Conservation (phyloP, 2,888 invertebrate genomes). For the Apodemia mormo region DNA sequence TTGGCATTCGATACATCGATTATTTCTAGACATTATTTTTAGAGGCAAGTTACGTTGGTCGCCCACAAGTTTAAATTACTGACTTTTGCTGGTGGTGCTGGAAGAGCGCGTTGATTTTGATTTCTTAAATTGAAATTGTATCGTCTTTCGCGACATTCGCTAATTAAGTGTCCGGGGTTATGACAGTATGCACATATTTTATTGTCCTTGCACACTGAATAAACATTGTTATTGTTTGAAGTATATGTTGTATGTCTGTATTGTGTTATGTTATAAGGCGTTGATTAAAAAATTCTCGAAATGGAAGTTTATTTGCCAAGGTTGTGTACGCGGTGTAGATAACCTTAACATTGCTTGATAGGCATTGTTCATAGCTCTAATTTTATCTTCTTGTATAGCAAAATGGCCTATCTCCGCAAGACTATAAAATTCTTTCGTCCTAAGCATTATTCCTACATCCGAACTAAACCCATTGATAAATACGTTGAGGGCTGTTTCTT, state of each 20-base stretch:
- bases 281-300: not conserved
- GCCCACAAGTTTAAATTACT: slow-evolving; percentile 33
- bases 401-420: slow-evolving; percentile 32
- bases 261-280: not conserved
- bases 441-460: slow-evolving; percentile 40
- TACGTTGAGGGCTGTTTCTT: slow-evolving; percentile 41
- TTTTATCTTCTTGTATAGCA: slow-evolving; percentile 34
- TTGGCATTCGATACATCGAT: slow-evolving; percentile 39
- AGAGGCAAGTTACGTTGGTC: slow-evolving; percentile 32
- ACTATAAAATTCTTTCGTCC: slow-evolving; percentile 33
- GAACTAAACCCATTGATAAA: slow-evolving; percentile 42
- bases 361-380: slow-evolving; percentile 30
- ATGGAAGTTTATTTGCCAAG: not conserved
- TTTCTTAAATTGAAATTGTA: too few species aligned
- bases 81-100: slow-evolving; percentile 17
- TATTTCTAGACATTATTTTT: slow-evolving; percentile 40
- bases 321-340: not conserved
- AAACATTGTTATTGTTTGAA: not conserved
- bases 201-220: not conserved
- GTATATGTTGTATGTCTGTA: not conserved
- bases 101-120: not conserved
- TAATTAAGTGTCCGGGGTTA: slow-evolving; percentile 27
- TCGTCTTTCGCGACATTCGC: slow-evolving; percentile 28
- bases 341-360: slow-evolving; percentile 24
- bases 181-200: slow-evolving; percentile 31